These are phyloP conservation scores for Lates calcarifer DNA, from an alignment of 2,113 vertebrate genomes.

Conservation along the genomic window DNA sequence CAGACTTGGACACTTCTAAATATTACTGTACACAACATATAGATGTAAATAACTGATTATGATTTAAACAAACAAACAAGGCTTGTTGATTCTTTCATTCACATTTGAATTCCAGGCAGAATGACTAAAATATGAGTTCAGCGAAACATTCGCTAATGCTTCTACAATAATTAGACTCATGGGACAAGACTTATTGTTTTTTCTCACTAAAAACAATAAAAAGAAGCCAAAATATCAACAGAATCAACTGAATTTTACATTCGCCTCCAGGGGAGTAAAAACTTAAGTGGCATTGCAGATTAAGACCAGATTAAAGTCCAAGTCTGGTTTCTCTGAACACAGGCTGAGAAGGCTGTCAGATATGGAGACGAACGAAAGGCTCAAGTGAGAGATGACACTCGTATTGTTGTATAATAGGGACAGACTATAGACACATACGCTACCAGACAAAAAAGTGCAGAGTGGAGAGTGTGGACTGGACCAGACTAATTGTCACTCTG, in stretches of 20 bases:
- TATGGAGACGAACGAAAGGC: constrained; percentile 12
- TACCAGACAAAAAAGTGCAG: constrained; percentile 14
- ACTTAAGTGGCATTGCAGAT: constrained; percentile 12
- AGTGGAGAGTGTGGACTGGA: constrained; percentile 25
- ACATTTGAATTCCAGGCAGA: neutral
- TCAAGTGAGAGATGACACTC: constrained; percentile 1
- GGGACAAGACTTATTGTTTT: neutral
- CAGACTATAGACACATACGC: constrained; percentile 4
- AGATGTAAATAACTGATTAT: neutral
- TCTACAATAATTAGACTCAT: constrained; percentile 13
- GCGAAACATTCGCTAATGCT: neutral
- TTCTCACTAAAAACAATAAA: neutral
- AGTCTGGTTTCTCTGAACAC: constrained; percentile 7
- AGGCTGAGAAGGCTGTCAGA: neutral
- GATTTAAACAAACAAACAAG: neutral
- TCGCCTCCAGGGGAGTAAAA: neutral
- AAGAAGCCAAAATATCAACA: neutral
- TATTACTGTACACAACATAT: too few species aligned
- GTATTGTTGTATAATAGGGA: constrained; percentile 22
- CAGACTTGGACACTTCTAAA: neutral
- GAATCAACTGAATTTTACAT: neutral
- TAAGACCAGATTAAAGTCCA: constrained; percentile 11
- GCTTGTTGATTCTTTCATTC: neutral
- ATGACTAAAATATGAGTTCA: constrained; percentile 19
- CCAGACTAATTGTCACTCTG: constrained; percentile 63